phyloP scores from a whole-genome alignment of 2,888 invertebrate genomes.

The Pseudococcus jackbeardsleyi region DNA sequence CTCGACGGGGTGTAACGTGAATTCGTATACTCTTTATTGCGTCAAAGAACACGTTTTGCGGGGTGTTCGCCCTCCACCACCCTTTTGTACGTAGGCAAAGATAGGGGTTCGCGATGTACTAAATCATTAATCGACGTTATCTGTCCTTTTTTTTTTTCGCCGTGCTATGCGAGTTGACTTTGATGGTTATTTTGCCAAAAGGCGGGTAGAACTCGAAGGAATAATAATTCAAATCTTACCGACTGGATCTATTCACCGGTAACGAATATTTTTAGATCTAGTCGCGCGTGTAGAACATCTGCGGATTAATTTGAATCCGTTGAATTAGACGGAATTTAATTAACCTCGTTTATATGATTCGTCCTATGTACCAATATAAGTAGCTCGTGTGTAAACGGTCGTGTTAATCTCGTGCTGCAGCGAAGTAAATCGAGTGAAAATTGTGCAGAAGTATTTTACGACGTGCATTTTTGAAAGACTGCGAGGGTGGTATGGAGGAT shows the following conservation, averaged over 20 bases:
- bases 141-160: conserved; percentile 1
- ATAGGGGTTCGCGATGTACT: neutral
- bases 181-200: neutral
- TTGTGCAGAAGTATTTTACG: neutral
- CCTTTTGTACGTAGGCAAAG: neutral
- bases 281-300: conserved; percentile 9
- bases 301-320: conserved; percentile 18
- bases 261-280: conserved; percentile 25
- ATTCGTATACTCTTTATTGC: neutral
- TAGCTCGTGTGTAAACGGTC: neutral
- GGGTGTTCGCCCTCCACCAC: neutral
- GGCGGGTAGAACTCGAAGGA: neutral
- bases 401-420: neutral
- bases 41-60: neutral
- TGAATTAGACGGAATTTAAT: conserved; percentile 13
- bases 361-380: neutral
- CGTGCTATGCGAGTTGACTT: conserved; percentile 7
- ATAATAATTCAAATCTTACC: neutral
- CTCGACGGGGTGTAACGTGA: conserved; percentile 20
- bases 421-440: neutral
- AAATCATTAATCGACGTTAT: conserved; percentile 45
- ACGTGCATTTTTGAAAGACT: too few relatives aligned
- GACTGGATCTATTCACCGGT: neutral
- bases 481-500: too few relatives aligned
- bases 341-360: neutral